A percentile compares a stretch with the other conserved stretches of the same genome.
Evolutionary conservation across 2,888 invertebrate genomes (phyloP).

Genomic region (Dioctria linearis): DNA sequence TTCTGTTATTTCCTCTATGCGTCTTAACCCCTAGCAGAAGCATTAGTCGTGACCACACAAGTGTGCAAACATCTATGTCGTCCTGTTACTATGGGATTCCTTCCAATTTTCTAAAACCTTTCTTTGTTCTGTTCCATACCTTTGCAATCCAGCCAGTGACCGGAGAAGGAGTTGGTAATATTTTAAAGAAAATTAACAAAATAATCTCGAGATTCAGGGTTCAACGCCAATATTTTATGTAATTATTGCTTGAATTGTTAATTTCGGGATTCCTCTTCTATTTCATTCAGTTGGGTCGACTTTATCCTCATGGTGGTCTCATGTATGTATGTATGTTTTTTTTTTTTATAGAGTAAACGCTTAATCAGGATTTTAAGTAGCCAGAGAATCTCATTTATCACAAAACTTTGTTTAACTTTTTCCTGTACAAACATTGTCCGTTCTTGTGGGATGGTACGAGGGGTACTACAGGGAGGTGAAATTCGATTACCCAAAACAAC

Average conservation of each 20-base stretch:
- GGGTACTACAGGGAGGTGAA: slow-evolving; percentile 14
- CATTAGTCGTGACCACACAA: slow-evolving; percentile 55
- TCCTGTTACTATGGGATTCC: background rate
- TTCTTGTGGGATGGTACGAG: slow-evolving; percentile 21
- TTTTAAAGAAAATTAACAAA: slow-evolving; percentile 29
- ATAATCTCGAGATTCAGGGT: slow-evolving; percentile 1
- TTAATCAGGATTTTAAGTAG: slow-evolving; percentile 54
- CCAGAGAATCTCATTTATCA: slow-evolving; percentile 58
- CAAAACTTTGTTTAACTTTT: slow-evolving; percentile 58
- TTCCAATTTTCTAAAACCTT: background rate
- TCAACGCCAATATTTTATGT: slow-evolving; percentile 3
- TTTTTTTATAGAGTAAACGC: background rate
- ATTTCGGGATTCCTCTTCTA: slow-evolving; percentile 14
- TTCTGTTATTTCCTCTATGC: background rate
- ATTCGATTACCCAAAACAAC: slow-evolving; percentile 58
- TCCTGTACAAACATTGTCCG: slow-evolving; percentile 49
- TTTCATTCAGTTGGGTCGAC: background rate
- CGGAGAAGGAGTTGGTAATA: background rate
- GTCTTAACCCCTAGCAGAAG: slow-evolving; percentile 11
- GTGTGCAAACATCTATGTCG: slow-evolving; percentile 48
- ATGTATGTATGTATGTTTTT: too few relatives aligned
- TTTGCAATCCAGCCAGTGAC: background rate
- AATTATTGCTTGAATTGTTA: slow-evolving; percentile 26
- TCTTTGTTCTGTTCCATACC: background rate
- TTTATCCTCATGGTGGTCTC: background rate